phyloP scores from a whole-genome alignment of 1,140 invertebrate genomes.

The Ctenoplectra terminalis region DNA sequence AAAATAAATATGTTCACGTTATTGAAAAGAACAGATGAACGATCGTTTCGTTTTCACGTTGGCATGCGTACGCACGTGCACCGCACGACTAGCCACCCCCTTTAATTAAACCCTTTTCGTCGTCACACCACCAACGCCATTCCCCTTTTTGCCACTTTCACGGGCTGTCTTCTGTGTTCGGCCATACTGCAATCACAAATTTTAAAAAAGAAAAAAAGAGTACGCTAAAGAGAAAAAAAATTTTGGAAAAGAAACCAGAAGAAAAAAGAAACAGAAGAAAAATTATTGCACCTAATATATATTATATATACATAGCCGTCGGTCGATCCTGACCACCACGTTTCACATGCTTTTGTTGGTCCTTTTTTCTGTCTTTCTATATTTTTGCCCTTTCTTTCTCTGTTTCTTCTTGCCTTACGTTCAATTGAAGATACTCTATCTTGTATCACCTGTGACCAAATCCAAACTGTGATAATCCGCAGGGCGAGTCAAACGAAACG shows the following conservation, averaged over 20 bases:
- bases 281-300: background rate
- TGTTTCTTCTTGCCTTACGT: constrained; percentile 38
- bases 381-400: constrained; percentile 19
- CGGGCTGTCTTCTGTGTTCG: constrained; percentile 58
- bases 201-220: too few relatives aligned
- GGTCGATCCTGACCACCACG: background rate
- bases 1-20: background rate
- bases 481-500: constrained; percentile 85
- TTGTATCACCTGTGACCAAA: constrained; percentile 59
- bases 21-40: background rate
- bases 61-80: constrained; percentile 62
- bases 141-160: constrained; percentile 33
- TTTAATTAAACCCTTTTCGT: constrained; percentile 7
- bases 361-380: constrained; percentile 20
- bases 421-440: constrained; percentile 29
- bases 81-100: constrained; percentile 57
- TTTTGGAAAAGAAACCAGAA: background rate
- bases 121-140: constrained; percentile 32
- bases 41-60: constrained; percentile 34
- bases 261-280: background rate
- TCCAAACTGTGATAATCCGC: constrained; percentile 68
- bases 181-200: constrained; percentile 15
- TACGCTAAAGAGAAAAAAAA: background rate
- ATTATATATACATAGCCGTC: background rate
- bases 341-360: constrained; percentile 31